phyloP scores from a whole-genome alignment of 2,113 vertebrate species.

The Genyomyrus donnyi region DNA sequence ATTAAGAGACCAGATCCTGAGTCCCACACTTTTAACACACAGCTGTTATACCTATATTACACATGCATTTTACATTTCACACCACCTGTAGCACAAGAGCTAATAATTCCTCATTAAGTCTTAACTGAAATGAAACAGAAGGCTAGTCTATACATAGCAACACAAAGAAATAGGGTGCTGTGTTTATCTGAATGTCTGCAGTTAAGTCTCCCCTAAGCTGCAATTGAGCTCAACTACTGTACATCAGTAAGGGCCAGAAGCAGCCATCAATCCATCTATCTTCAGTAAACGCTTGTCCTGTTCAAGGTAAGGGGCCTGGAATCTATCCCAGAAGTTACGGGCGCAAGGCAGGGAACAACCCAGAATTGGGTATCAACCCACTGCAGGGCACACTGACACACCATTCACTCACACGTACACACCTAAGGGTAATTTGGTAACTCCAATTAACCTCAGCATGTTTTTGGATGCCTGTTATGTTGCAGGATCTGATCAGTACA shows the following conservation, averaged over 20 bases:
- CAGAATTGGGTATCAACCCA: background rate
- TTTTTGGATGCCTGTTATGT: background rate
- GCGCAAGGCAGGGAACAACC: background rate
- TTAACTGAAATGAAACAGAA: background rate
- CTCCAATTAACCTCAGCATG: background rate
- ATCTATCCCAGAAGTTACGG: background rate
- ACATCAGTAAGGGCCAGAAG: background rate
- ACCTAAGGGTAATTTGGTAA: background rate
- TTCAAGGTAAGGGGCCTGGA: background rate
- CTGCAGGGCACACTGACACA: background rate
- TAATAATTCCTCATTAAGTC: background rate
- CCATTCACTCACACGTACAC: background rate
- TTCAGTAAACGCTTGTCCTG: background rate
- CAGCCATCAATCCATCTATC: background rate
- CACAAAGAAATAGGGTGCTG: background rate
- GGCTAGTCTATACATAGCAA: background rate
- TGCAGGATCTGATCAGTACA: background rate
- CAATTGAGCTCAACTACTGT: background rate
- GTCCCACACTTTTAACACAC: background rate
- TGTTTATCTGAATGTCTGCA: background rate
- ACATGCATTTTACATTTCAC: background rate
- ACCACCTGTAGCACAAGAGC: background rate
- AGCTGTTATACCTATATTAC: background rate
- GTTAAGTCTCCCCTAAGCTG: background rate
- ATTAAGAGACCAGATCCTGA: background rate